phyloP scores from a whole-genome alignment of 2,113 vertebrate genomes.

The Dermatemys mawii region DNA sequence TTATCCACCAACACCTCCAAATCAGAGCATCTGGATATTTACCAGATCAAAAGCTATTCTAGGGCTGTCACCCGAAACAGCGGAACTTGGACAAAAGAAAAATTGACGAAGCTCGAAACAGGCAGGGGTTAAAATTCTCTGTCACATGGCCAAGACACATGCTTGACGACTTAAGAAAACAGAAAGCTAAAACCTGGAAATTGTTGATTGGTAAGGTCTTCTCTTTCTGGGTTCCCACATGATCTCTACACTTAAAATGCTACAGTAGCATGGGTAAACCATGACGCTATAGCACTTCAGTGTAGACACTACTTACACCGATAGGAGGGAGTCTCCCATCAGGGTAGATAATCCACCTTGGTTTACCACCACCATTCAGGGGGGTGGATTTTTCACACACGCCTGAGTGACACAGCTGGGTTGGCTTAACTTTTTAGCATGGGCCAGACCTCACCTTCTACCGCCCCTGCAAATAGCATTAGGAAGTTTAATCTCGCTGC shows the following conservation, averaged over 20 bases:
- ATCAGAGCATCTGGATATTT: neutral
- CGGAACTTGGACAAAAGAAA: neutral
- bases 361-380: neutral
- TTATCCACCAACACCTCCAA: neutral
- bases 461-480: neutral
- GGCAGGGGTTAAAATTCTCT: neutral
- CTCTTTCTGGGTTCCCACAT: neutral
- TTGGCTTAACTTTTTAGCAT: neutral
- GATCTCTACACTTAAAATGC: neutral
- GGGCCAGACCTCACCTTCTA: neutral
- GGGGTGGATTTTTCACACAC: neutral
- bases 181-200: neutral
- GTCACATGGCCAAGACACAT: neutral
- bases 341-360: neutral
- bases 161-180: rapidly evolving
- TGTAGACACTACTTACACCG: too few relatives aligned
- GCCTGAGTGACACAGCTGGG: neutral
- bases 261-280: neutral
- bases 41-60: neutral
- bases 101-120: neutral
- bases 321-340: too few relatives aligned
- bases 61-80: neutral
- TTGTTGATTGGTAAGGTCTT: neutral
- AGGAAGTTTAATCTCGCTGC: neutral
- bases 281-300: neutral